A percentile compares a stretch with the other conserved stretches of the same genome.
These are phyloP conservation scores for Periplaneta americana DNA, from an alignment of 1,140 invertebrate species.

Conservation along the genomic window DNA sequence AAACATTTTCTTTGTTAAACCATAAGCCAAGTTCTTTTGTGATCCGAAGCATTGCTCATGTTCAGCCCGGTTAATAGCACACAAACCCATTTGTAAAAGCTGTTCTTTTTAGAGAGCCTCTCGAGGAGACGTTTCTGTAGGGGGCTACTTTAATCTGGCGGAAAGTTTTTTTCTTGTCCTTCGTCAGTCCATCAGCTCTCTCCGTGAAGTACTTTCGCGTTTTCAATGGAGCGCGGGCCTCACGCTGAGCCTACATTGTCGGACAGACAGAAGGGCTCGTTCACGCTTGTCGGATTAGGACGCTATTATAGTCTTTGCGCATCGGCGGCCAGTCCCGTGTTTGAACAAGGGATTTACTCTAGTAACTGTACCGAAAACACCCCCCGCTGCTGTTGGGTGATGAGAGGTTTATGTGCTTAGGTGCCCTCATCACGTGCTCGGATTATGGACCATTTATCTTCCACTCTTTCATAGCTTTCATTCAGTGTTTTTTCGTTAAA, in stretches of 20 bases:
- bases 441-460: neutral
- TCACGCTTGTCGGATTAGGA: neutral
- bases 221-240: neutral
- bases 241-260: neutral
- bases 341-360: neutral
- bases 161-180: neutral
- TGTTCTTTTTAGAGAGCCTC: neutral
- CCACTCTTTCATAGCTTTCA: too few species aligned
- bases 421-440: neutral
- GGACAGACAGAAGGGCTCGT: neutral
- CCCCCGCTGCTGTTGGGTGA: too few species aligned
- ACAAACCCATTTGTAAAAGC: neutral
- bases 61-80: neutral
- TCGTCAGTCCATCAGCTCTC: neutral
- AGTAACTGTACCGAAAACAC: neutral
- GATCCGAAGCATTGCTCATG: neutral
- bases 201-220: neutral
- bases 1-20: neutral
- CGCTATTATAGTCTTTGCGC: neutral
- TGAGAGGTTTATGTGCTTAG: neutral
- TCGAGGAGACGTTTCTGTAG: neutral
- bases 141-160: conserved; percentile 3
- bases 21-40: neutral
- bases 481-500: too few species aligned
- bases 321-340: neutral